Percentiles rank a stretch among this genome's conserved stretches.
Conservation (phyloP, 2,888 invertebrate species). For the Allygus modestus region DNA sequence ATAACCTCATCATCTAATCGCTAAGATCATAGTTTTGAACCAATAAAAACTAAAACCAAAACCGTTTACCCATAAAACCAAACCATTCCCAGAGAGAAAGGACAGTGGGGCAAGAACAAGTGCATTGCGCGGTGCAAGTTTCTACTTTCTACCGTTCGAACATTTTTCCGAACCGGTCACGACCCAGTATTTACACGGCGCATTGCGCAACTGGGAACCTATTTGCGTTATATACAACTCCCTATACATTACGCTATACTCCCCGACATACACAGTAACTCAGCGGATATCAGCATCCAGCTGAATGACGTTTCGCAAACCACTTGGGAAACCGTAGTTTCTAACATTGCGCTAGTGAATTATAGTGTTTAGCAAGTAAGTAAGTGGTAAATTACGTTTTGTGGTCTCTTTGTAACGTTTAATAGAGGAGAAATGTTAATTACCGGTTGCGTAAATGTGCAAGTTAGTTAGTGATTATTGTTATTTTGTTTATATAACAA, state of each 20-base stretch:
- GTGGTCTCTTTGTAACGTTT: not conserved
- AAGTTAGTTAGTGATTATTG: too few species aligned
- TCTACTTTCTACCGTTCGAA: slow-evolving; percentile 55
- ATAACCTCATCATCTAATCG: too few species aligned
- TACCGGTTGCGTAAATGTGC: too few species aligned
- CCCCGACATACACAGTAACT: not conserved
- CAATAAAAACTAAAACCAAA: too few species aligned
- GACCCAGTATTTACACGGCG: slow-evolving; percentile 50
- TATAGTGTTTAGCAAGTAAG: not conserved
- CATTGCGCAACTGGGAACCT: slow-evolving; percentile 40
- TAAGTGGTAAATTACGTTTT: not conserved
- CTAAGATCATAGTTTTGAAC: too few species aligned
- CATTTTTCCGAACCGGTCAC: slow-evolving; percentile 54
- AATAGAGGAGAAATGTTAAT: too few species aligned
- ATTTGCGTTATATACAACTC: slow-evolving; percentile 37
- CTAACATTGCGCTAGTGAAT: slow-evolving; percentile 3
- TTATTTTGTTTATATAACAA: too few species aligned
- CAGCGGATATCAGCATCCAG: not conserved
- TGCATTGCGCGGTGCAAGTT: slow-evolving; percentile 49
- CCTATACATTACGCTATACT: slow-evolving; percentile 1
- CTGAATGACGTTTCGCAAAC: not conserved
- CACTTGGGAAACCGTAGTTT: slow-evolving; percentile 33
- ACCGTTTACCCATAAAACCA: not conserved
- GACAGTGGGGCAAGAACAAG: slow-evolving; percentile 47
- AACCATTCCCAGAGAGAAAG: slow-evolving; percentile 15